Conservation (phyloP, 2,888 invertebrate genomes). For the Plagodis dolabraria region DNA sequence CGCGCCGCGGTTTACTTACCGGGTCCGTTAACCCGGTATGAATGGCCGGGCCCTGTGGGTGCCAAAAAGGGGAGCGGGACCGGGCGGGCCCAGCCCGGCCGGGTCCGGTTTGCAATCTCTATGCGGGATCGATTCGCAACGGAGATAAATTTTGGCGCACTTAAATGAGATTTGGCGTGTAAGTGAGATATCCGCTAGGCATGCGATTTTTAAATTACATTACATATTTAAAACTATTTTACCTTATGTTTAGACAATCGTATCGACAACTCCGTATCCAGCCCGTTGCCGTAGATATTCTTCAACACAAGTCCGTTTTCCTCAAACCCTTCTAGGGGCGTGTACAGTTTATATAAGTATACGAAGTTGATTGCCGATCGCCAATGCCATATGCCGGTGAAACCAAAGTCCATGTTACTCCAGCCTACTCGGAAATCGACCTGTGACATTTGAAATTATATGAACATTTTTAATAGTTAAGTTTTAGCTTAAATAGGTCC, state of each 20-base stretch:
- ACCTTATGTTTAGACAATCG: slow-evolving; percentile 89
- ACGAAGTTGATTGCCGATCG: slow-evolving; percentile 88
- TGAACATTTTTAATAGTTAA: too few relatives aligned
- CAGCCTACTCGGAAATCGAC: slow-evolving; percentile 91
- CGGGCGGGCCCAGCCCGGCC: too few relatives aligned
- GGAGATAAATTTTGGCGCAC: too few relatives aligned
- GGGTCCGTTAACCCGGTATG: too few relatives aligned
- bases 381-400: slow-evolving; percentile 91
- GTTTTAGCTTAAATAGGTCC: too few relatives aligned
- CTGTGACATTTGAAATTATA: slow-evolving; percentile 54
- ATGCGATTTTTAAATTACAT: not conserved
- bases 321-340: slow-evolving; percentile 91
- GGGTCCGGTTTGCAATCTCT: too few relatives aligned
- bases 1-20: too few relatives aligned
- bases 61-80: too few relatives aligned
- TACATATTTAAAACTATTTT: slow-evolving; percentile 26
- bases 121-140: too few relatives aligned
- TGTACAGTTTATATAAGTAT: slow-evolving; percentile 90
- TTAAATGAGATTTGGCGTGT: too few relatives aligned
- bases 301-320: slow-evolving; percentile 91
- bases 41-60: too few relatives aligned
- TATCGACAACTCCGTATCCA: slow-evolving; percentile 89
- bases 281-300: slow-evolving; percentile 85
- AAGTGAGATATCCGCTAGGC: not conserved
- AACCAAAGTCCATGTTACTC: slow-evolving; percentile 90